Conservation (phyloP, 2,797 vertebrate genomes). For the Epinephelus awoara region DNA sequence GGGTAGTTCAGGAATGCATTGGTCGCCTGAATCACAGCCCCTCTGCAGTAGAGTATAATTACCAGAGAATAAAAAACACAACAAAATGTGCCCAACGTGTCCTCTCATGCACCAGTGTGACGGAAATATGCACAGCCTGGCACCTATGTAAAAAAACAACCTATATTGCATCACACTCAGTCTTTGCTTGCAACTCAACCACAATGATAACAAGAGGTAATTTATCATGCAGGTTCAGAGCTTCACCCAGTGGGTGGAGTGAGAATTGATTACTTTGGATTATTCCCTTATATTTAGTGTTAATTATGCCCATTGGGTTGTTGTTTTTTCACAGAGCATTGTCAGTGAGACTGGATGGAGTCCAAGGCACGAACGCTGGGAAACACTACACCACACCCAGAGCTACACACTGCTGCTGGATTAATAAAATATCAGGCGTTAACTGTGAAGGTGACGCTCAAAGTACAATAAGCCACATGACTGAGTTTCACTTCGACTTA, state of each 20-base stretch:
- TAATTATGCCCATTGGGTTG: constrained; percentile 5
- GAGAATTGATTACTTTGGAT: constrained; percentile 7
- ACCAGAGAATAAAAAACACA: neutral
- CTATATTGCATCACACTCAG: no score
- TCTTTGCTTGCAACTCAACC: neutral
- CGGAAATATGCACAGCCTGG: neutral
- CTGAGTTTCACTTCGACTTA: no score
- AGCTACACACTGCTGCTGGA: neutral
- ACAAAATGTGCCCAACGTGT: constrained; percentile 36
- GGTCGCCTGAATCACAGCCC: constrained; percentile 10
- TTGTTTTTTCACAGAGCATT: constrained; percentile 18
- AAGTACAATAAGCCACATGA: neutral
- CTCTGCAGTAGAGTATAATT: constrained; percentile 29
- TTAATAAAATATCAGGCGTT: constrained; percentile 39
- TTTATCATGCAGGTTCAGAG: neutral
- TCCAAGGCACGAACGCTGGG: constrained; percentile 12
- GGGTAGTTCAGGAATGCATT: constrained; percentile 37
- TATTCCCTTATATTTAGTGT: neutral
- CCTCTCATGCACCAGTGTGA: constrained; percentile 31
- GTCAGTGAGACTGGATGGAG: constrained; percentile 25
- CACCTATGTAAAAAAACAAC: neutral
- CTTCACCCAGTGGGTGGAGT: constrained; percentile 6
- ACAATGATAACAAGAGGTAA: neutral
- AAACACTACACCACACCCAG: constrained; percentile 43
- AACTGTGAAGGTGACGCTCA: neutral